phyloP scores from a whole-genome alignment of 2,888 invertebrate species.

The Pollenia labialis region DNA sequence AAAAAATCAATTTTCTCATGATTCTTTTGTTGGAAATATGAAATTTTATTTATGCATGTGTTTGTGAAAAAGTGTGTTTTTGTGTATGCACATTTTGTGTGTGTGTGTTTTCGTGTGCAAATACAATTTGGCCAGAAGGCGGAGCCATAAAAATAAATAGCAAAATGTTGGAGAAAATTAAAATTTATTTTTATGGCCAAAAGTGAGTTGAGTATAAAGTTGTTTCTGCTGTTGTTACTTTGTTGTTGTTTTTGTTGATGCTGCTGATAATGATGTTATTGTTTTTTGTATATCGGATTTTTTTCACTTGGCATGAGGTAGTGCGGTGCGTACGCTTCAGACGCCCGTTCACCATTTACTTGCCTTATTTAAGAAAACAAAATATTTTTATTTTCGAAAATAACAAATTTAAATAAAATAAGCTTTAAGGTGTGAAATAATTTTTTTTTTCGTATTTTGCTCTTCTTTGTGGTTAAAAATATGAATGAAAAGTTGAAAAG shows the following conservation, averaged over 20 bases:
- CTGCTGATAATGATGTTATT: slow-evolving; percentile 28
- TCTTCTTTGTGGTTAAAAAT: slow-evolving; percentile 20
- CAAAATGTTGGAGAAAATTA: slow-evolving; percentile 54
- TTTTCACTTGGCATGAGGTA: slow-evolving; percentile 69
- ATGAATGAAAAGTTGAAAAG: slow-evolving; percentile 14
- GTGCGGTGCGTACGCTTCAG: background rate
- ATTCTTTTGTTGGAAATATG: slow-evolving; percentile 32
- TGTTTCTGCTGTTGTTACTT: slow-evolving; percentile 49
- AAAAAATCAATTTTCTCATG: slow-evolving; percentile 46
- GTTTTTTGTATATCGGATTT: slow-evolving; percentile 54
- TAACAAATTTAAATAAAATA: slow-evolving; percentile 64
- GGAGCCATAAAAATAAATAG: slow-evolving; percentile 76
- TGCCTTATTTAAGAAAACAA: slow-evolving; percentile 55
- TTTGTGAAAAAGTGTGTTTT: slow-evolving; percentile 1
- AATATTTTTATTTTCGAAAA: slow-evolving; percentile 61
- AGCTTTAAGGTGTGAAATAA: slow-evolving; percentile 67
- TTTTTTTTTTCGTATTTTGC: slow-evolving; percentile 15
- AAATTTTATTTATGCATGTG: slow-evolving; percentile 40
- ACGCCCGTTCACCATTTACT: slow-evolving; percentile 20
- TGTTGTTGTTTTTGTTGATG: slow-evolving; percentile 63
- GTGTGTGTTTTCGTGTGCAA: slow-evolving; percentile 18
- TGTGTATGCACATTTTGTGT: background rate
- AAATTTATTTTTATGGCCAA: slow-evolving; percentile 74
- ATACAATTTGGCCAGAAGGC: slow-evolving; percentile 77
- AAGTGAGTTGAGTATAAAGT: slow-evolving; percentile 19